A percentile compares a stretch with the other conserved stretches of the same genome.
phyloP scores from a whole-genome alignment of 2,888 invertebrate species.

The Tineola bisselliella region DNA sequence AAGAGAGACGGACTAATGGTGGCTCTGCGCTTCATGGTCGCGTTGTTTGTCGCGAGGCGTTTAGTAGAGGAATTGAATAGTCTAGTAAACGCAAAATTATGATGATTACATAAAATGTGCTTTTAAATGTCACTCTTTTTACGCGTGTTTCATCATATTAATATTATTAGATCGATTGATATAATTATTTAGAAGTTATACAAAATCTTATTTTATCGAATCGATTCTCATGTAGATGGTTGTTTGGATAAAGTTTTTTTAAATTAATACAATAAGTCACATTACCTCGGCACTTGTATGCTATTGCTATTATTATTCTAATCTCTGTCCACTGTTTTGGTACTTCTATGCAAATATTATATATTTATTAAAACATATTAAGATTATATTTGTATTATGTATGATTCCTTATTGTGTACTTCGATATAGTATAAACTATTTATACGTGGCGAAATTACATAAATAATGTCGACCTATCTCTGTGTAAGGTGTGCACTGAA shows the following conservation, averaged over 20 bases:
- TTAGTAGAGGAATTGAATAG: slow-evolving; percentile 65
- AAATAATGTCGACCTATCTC: background rate
- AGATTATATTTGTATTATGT: background rate
- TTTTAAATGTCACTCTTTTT: slow-evolving; percentile 28
- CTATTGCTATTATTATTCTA: background rate
- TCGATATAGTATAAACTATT: background rate
- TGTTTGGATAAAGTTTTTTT: background rate
- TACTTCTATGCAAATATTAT: background rate
- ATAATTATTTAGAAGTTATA: background rate
- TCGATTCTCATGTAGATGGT: too few relatives aligned
- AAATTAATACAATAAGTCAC: background rate
- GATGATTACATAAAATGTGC: slow-evolving; percentile 19
- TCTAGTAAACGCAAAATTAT: slow-evolving; percentile 41
- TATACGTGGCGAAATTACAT: background rate
- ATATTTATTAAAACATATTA: background rate
- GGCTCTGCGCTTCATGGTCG: background rate
- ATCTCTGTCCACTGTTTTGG: background rate
- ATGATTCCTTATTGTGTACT: background rate
- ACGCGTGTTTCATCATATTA: background rate
- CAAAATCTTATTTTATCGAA: too few relatives aligned
- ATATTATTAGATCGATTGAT: background rate
- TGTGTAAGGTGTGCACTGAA: background rate
- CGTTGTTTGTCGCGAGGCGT: slow-evolving; percentile 25
- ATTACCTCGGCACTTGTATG: background rate
- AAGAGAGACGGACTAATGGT: background rate